Evolutionary conservation across 2,113 vertebrate species (phyloP).

Genomic region (Salvelinus namaycush): DNA sequence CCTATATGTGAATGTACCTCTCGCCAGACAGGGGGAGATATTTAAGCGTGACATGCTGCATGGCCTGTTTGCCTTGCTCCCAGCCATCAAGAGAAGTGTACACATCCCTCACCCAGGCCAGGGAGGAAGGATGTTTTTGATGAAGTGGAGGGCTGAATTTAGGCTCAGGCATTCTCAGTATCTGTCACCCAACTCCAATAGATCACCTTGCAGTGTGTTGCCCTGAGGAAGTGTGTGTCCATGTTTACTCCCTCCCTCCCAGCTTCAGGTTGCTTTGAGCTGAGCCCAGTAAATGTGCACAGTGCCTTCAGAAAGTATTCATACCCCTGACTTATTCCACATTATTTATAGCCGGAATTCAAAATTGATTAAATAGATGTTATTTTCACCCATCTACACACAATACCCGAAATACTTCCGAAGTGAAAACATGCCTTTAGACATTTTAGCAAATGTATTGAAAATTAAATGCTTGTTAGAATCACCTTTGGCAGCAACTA

Average conservation of each 20-base stretch:
- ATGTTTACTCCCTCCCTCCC: not conserved
- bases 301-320: no score
- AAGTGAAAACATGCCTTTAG: no score
- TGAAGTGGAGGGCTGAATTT: slow-evolving; percentile 81
- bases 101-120: slow-evolving; percentile 66
- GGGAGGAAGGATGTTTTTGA: slow-evolving; percentile 83
- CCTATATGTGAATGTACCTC: not conserved
- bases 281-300: slow-evolving; percentile 15
- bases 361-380: no score
- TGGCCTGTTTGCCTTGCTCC: slow-evolving; percentile 49
- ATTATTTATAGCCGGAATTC: no score
- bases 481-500: no score
- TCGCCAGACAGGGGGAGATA: not conserved
- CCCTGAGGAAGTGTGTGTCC: slow-evolving; percentile 32
- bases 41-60: slow-evolving; percentile 64
- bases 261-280: slow-evolving; percentile 46
- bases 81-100: slow-evolving; percentile 62
- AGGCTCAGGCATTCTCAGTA: slow-evolving; percentile 79
- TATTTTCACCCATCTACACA: no score
- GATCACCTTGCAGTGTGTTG: slow-evolving; percentile 38
- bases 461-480: no score
- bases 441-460: no score
- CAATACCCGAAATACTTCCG: no score
- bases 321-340: no score
- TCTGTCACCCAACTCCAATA: slow-evolving; percentile 73